Conservation (phyloP, 2,797 vertebrate genomes). For the Streptopelia turtur region DNA sequence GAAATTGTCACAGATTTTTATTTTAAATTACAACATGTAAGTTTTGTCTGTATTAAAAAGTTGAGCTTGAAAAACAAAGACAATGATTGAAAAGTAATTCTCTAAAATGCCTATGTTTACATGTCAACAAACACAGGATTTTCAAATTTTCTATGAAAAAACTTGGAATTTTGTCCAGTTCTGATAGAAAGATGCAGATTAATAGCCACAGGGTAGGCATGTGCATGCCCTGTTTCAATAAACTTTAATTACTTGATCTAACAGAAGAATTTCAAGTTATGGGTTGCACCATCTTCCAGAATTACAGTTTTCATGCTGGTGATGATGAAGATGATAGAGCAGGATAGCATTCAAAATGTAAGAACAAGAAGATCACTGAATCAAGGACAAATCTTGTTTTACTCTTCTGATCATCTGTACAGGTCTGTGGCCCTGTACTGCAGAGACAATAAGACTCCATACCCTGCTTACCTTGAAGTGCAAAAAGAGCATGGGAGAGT, state of each 20-base stretch:
- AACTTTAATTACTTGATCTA: neutral
- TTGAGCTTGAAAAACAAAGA: neutral
- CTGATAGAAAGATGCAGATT: neutral
- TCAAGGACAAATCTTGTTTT: neutral
- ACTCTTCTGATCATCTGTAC: neutral
- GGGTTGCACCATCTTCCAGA: neutral
- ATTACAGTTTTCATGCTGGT: neutral
- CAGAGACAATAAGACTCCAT: neutral
- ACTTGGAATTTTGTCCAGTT: neutral
- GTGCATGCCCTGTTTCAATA: neutral
- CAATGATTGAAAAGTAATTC: neutral
- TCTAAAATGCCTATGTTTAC: neutral
- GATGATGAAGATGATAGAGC: neutral
- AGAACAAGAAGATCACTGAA: neutral
- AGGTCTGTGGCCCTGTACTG: neutral
- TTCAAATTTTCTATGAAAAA: neutral
- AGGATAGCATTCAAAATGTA: neutral
- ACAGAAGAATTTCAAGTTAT: neutral
- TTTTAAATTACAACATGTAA: too few relatives aligned
- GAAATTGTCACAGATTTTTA: neutral
- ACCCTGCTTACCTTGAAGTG: neutral
- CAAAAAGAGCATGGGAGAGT: neutral
- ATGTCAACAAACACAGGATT: neutral
- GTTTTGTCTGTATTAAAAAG: neutral
- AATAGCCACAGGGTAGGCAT: neutral